These are phyloP conservation scores for Dreissena polymorpha DNA, from an alignment of 1,140 invertebrate genomes.

Conservation along the genomic window DNA sequence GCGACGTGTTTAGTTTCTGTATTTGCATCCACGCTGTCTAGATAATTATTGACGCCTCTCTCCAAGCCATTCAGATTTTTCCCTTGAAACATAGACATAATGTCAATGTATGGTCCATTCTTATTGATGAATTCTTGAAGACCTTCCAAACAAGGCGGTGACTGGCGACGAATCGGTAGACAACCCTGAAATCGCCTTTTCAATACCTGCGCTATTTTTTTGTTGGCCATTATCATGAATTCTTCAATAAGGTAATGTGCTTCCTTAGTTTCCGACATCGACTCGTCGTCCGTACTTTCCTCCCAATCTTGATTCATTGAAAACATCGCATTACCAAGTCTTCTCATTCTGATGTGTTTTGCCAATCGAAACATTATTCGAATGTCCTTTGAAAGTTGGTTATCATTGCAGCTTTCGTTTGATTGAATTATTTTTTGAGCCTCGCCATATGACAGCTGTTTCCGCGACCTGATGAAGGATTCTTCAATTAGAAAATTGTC, in stretches of 20 bases:
- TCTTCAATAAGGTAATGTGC: slow-evolving; percentile 69
- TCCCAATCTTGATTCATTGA: slow-evolving; percentile 54
- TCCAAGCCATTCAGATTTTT: slow-evolving; percentile 18
- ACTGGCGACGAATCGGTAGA: slow-evolving; percentile 62
- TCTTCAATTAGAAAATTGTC: slow-evolving; percentile 15
- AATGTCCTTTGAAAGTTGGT: slow-evolving; percentile 34
- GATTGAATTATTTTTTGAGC: slow-evolving; percentile 55
- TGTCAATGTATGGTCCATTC: slow-evolving; percentile 49
- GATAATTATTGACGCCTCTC: background rate
- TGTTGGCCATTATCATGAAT: slow-evolving; percentile 69
- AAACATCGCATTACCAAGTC: slow-evolving; percentile 51
- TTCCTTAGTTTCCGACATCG: slow-evolving; percentile 54
- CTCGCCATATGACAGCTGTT: slow-evolving; percentile 58
- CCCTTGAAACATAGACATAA: slow-evolving; percentile 53
- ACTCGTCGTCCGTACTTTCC: slow-evolving; percentile 28
- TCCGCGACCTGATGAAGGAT: slow-evolving; percentile 44
- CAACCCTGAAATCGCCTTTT: slow-evolving; percentile 35
- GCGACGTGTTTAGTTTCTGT: slow-evolving; percentile 21
- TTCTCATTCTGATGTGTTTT: slow-evolving; percentile 47
- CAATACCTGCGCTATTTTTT: slow-evolving; percentile 57
- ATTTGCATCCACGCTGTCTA: slow-evolving; percentile 17
- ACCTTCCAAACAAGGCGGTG: slow-evolving; percentile 54
- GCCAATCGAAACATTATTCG: slow-evolving; percentile 51
- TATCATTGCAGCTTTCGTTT: background rate
- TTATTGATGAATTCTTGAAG: slow-evolving; percentile 56